Evolutionary conservation across 2,797 vertebrate species (phyloP).

Genomic region (Oryzias dopingdopingensis): DNA sequence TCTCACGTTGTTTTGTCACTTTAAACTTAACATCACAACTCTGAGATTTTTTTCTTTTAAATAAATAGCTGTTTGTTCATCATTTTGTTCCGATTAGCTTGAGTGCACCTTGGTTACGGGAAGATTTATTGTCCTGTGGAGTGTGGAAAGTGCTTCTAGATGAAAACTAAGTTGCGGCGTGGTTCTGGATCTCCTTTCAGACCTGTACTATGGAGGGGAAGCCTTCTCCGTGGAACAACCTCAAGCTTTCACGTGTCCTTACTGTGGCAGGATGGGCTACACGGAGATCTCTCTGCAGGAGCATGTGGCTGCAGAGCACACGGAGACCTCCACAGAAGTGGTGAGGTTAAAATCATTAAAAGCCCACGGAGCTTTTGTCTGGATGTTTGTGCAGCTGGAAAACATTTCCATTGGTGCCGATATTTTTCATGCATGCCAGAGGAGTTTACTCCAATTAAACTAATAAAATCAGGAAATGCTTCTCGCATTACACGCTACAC

Average conservation of each 20-base stretch:
- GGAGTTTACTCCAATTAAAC: neutral
- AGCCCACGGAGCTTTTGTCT: neutral
- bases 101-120: no score
- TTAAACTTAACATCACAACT: no score
- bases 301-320: slow-evolving; percentile 96
- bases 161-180: slow-evolving; percentile 4
- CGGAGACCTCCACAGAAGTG: slow-evolving; percentile 98
- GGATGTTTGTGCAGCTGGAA: slow-evolving; percentile 21
- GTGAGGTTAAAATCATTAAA: slow-evolving; percentile 61
- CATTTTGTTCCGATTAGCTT: neutral
- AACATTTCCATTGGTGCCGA: neutral
- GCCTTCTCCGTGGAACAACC: slow-evolving; percentile 98
- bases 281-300: slow-evolving; percentile 98
- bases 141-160: no score
- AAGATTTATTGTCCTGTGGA: no score
- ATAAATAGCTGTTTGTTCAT: neutral
- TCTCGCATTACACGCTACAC: neutral
- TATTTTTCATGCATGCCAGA: neutral
- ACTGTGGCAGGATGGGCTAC: slow-evolving; percentile 99
- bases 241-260: slow-evolving; percentile 98
- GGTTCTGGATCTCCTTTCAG: slow-evolving; percentile 67
- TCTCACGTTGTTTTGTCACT: no score
- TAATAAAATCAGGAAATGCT: slow-evolving; percentile 2
- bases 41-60: neutral
- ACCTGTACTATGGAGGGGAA: slow-evolving; percentile 98